Conservation (phyloP, 2,113 vertebrate genomes). For the Peromyscus maniculatus region DNA sequence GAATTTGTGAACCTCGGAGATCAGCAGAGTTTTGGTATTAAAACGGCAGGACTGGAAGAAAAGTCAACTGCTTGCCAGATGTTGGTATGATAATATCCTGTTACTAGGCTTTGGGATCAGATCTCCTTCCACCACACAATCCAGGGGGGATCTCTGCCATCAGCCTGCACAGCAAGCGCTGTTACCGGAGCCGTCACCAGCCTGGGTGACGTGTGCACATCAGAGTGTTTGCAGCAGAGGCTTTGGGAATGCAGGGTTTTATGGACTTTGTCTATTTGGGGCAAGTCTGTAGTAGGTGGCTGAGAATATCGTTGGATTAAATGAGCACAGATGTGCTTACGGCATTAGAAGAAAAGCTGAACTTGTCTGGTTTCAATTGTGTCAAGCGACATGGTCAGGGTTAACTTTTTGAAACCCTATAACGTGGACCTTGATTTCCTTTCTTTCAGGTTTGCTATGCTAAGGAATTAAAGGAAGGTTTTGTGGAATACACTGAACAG, state of each 20-base stretch:
- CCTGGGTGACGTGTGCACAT: no score
- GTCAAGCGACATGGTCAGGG: background rate
- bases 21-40: conserved; percentile 99
- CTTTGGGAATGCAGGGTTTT: background rate
- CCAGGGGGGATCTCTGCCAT: background rate
- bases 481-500: conserved; percentile 98
- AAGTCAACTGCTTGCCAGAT: conserved; percentile 99
- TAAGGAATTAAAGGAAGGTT: conserved; percentile 98
- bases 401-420: background rate
- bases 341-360: conserved; percentile 1
- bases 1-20: conserved; percentile 99
- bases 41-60: conserved; percentile 98
- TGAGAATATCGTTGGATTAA: background rate
- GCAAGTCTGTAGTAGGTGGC: background rate
- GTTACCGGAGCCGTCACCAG: background rate
- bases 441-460: conserved; percentile 96
- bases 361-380: background rate
- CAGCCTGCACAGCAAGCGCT: background rate
- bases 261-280: background rate
- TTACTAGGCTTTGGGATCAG: background rate
- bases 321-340: background rate
- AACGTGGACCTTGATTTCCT: conserved; percentile 11
- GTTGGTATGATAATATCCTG: conserved; percentile 90
- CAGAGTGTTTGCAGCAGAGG: background rate
- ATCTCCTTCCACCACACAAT: background rate